Evolutionary conservation across 1,140 invertebrate species (phyloP), one percentile per base, ranked within the genome.

Genomic region (Zaprionus inermis): DNA sequence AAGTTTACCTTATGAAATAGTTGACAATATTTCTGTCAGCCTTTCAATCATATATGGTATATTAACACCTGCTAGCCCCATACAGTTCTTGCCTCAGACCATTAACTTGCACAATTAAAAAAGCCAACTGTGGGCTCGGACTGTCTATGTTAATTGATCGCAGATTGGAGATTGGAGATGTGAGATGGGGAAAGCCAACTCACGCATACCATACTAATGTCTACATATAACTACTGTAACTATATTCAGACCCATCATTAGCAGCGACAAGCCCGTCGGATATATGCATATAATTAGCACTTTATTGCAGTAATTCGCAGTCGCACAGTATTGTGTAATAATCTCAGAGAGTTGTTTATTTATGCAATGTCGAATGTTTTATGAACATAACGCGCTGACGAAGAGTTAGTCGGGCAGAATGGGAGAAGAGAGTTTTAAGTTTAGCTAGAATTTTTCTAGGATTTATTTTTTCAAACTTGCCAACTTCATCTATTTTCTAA

Each of bases 231-330:
- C 10, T 11, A 22, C 38, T 44, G 16, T 44, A 49, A 49, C 20
- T 22, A 22, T 49, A 49, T 49, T 22, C 44, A 49, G 18, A 49
- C 24, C 63, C 36, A 66, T 66, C 63, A 66, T 66, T 66, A 46
- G 18, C 63, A 30, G 16, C 18, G 49, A 54, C 16, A 18, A 49
- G 12, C 30, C 55, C 3, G 18, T 28, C 20, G n/a, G 20, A 36
- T 34, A 24, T 72, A 65, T 68, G 58, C 56, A 79, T 64, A 61
- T n/a, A 56, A 61, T 70, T 70, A 61, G 59, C 49, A 28, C 41
- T 59, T 73, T 54, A 49, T 73, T 32, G 14, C 22, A 32, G 24
- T 49, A 46, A 36, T 20, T 57, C 10, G 18, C 10, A n/a, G 6
- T 28, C 1, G 1, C 4, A n/a, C 6, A 14, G n/a, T 16, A 20